Evolutionary conservation across 2,888 invertebrate genomes (phyloP), one percentile per base, ranked within the genome.

Genomic region (Galerucella nymphaeae): DNA sequence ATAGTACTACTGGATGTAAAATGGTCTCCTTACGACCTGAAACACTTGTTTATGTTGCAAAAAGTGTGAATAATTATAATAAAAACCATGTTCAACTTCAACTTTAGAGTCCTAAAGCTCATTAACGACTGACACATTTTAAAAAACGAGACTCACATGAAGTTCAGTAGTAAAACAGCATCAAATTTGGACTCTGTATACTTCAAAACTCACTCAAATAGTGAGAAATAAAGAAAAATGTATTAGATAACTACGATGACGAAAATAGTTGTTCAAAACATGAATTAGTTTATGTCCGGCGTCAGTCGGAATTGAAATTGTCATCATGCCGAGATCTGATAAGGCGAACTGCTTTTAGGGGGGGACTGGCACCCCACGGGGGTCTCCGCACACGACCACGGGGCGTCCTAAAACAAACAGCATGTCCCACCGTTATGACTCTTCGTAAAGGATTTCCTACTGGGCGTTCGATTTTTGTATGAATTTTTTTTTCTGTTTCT

Each of bases 321-420:
- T 86, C 86, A 86, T 86, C 86, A 85, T 85, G 86, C 84, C 81
- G 86, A 85, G 86, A 86, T 86, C 86, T 86, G 86, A 86, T 86
- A 86, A 86, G 85, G 81, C 61, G 41, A 82, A 84, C 81, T 82
- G 85, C 85, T 84, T 84, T 84, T 84, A 84, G 80, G 82, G 84
- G 85, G 83, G 80, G 18, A 42, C 78, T 72, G 79, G 74, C 66
- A 79, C 78, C 77, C 83, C 74, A 79, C 81, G 79, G 84, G 83
- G 84, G 81, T 77, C 79, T 53, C 78, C 81, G 70, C 70, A 48
- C 72, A 20, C 70, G 76, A 66, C 83, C 77, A 77, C 84, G 82
- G 85, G 86, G 83, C 75, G 84, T 83, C 85, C 83, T 85, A 85
- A 86, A 86, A 85, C 85, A 84, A 86, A 85, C 85, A 85, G 84